Percentiles rank a stretch among this genome's conserved stretches.
phyloP scores from a whole-genome alignment of 1,140 invertebrate species.

The Epicauta chinensis region DNA sequence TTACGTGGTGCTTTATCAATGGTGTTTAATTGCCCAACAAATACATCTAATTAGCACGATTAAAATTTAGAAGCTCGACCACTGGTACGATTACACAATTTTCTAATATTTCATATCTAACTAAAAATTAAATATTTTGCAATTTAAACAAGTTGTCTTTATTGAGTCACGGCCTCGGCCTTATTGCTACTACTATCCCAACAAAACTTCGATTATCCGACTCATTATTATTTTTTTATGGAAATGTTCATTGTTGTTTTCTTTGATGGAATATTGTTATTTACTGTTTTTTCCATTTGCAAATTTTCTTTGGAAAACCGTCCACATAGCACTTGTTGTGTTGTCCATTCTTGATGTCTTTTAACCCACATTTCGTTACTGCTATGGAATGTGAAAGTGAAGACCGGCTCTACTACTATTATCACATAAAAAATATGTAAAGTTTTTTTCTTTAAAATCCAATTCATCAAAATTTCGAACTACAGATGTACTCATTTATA shows the following conservation, averaged over 20 bases:
- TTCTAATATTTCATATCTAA: background rate
- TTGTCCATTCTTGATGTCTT: slow-evolving; percentile 12
- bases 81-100: too few species aligned
- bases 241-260: too few species aligned
- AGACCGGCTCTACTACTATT: background rate
- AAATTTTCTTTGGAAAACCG: slow-evolving; percentile 7
- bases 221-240: too few species aligned
- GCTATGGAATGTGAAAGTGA: slow-evolving; percentile 26
- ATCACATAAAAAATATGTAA: too few species aligned
- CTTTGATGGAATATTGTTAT: too few species aligned
- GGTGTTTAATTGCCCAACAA: too few species aligned
- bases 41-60: too few species aligned
- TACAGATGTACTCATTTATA: too few species aligned
- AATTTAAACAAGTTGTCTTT: slow-evolving; percentile 10
- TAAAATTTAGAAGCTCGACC: too few species aligned
- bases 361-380: slow-evolving; percentile 21
- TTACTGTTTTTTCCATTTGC: slow-evolving; percentile 2
- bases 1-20: too few species aligned
- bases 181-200: slow-evolving; percentile 12
- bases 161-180: slow-evolving; percentile 3
- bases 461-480: too few species aligned
- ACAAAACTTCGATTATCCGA: background rate
- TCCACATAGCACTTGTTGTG: background rate
- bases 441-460: too few species aligned
- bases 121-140: slow-evolving; percentile 15